Evolutionary conservation across 2,113 vertebrate genomes (phyloP), one percentile per base, ranked within the genome.

Genomic region (Pholis gunnellus): DNA sequence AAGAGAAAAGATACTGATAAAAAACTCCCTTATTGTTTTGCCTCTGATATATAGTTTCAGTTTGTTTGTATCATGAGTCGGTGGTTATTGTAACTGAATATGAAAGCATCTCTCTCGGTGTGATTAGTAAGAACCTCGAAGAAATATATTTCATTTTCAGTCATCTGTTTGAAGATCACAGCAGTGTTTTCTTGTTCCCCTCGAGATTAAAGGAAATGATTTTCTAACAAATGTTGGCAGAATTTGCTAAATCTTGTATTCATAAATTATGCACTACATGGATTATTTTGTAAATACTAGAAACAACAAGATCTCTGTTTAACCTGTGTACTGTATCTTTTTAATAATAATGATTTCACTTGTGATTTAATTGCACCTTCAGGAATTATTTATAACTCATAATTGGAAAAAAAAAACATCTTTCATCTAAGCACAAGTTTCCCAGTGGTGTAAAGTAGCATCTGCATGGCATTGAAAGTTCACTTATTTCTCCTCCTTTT

Each of bases 81-180:
- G 64, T 70, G 38, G 71, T 90, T 82, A 81, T 84, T 71, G 59
- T 85, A 84, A 87, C 85, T 76, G 72, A 83, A 90, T 91, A 73
- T 82, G 80, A 90, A 92, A 90, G 86, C 89, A 84, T 93, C 89
- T 92, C 89, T 92, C 87, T 90, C 15, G 75, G 81, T 91, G 88
- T 91, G 88, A 91, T 89, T 90, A 89, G 89, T 77, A 78, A 88
- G 79, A 91, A 89, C 87, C 75, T 83, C 63, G 25, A 56, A 86
- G 89, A 89, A 88, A 79, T 83, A 46, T 79, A 82, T 90, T 90
- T 91, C 65, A 82, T 83, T 91, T 84, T 89, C 68, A 84, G 50
- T 79, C 77, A 59, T 79, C 63, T 90, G 79, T 88, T 86, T 91
- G 82, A 90, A 88, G 84, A 92, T 92, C 78, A 79, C 82, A 87